phyloP scores from a whole-genome alignment of 1,140 invertebrate genomes.

The Teleogryllus occipitalis region DNA sequence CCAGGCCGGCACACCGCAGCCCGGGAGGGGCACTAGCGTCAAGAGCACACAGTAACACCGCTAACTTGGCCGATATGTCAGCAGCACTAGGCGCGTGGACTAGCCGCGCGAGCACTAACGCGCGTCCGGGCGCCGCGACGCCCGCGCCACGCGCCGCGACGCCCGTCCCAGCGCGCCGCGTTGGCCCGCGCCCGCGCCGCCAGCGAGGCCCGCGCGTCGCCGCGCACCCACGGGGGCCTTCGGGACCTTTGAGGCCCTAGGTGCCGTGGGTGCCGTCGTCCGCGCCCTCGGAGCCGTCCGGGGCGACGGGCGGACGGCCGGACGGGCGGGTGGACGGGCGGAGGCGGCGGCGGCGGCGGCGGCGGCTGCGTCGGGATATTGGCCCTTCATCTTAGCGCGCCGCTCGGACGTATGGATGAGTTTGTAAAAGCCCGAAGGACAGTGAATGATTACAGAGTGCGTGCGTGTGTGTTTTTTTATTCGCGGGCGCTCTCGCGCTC shows the following conservation, averaged over 20 bases:
- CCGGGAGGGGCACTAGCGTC: not conserved
- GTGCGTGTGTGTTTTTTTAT: constrained; percentile 7
- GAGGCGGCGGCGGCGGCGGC: too few species aligned
- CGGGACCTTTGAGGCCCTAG: too few species aligned
- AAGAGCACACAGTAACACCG: not conserved
- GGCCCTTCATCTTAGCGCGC: too few species aligned
- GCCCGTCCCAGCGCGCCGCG: too few species aligned
- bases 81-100: not conserved
- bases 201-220: too few species aligned
- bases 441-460: constrained; percentile 12
- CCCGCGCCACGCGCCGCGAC: not conserved
- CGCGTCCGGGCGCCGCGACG: not conserved
- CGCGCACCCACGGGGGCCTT: too few species aligned
- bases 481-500: not conserved
- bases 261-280: too few species aligned
- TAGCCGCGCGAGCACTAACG: not conserved
- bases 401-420: constrained; percentile 3
- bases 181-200: too few species aligned
- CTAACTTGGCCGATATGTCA: not conserved
- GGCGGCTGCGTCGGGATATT: too few species aligned
- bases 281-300: too few species aligned
- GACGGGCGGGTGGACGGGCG: too few species aligned
- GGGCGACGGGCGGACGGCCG: too few species aligned
- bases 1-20: not conserved
- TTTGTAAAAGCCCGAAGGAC: constrained; percentile 10